These are phyloP conservation scores for Drosophila melanosoma DNA, from an alignment of 2,888 invertebrate species.

Conservation along the genomic window DNA sequence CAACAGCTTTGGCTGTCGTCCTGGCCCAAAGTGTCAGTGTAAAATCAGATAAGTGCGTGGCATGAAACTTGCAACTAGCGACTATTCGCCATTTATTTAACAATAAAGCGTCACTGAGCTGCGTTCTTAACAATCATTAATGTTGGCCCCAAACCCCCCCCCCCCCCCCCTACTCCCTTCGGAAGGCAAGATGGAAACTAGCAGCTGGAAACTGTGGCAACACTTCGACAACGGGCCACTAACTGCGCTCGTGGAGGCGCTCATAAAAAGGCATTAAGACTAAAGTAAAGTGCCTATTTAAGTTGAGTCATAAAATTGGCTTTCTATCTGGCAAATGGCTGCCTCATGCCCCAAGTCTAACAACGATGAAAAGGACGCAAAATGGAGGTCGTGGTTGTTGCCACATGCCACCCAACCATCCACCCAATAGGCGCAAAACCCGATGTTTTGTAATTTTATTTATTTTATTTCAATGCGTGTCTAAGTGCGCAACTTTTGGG, in stretches of 20 bases:
- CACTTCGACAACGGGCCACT: slow-evolving; percentile 44
- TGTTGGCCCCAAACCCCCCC: slow-evolving; percentile 25
- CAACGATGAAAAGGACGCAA: not conserved
- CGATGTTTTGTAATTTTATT: slow-evolving; percentile 73
- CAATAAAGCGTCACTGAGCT: slow-evolving; percentile 67
- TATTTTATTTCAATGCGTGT: slow-evolving; percentile 80
- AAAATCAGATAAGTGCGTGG: slow-evolving; percentile 75
- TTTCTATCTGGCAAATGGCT: slow-evolving; percentile 74
- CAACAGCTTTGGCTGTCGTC: slow-evolving; percentile 6
- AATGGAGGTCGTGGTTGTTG: not conserved
- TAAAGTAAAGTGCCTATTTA: slow-evolving; percentile 81
- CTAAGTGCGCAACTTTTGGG: slow-evolving; percentile 66
- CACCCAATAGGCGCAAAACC: slow-evolving; percentile 20
- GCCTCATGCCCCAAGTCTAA: slow-evolving; percentile 2
- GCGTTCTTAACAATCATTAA: slow-evolving; percentile 74
- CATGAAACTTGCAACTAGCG: slow-evolving; percentile 54
- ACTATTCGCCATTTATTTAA: slow-evolving; percentile 79
- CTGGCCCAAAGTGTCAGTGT: slow-evolving; percentile 57
- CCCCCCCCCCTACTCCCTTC: no score
- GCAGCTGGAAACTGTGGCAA: slow-evolving; percentile 32
- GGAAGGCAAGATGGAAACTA: slow-evolving; percentile 7
- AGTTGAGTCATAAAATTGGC: slow-evolving; percentile 82
- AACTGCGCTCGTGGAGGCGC: slow-evolving; percentile 50
- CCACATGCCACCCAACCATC: no score
- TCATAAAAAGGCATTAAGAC: slow-evolving; percentile 80